phyloP scores from a whole-genome alignment of 2,113 vertebrate species.

The Collichthys lucidus region DNA sequence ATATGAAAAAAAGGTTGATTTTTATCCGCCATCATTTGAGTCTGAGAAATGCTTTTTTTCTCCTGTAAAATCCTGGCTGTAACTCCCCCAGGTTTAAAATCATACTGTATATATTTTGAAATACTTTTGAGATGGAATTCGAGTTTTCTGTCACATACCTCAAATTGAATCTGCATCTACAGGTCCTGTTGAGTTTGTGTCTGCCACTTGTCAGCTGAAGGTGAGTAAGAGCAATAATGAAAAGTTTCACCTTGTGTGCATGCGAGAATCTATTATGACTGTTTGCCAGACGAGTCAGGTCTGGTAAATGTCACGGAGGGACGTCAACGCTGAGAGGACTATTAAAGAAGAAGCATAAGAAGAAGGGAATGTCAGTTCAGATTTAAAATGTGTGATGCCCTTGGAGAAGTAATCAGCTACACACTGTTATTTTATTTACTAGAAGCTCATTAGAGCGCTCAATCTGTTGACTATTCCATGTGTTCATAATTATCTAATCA shows the following conservation, averaged over 20 bases:
- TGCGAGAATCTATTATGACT: constrained; percentile 9
- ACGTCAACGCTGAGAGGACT: neutral
- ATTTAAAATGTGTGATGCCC: constrained; percentile 9
- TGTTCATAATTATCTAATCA: constrained; percentile 56
- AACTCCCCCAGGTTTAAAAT: neutral
- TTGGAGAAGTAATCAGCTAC: constrained; percentile 14
- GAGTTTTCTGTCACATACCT: neutral
- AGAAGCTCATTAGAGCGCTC: constrained; percentile 40
- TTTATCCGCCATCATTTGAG: neutral
- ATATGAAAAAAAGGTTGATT: no score
- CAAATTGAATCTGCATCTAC: constrained; percentile 2
- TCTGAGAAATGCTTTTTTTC: neutral
- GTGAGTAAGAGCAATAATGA: constrained; percentile 35
- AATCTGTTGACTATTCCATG: constrained; percentile 39
- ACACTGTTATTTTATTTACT: constrained; percentile 43
- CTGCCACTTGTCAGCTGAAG: constrained; percentile 9
- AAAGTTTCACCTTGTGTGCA: neutral
- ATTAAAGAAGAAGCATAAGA: neutral
- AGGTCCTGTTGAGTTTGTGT: constrained; percentile 7
- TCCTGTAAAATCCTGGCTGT: neutral
- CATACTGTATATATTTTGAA: neutral
- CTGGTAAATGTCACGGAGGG: neutral
- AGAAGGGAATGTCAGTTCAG: neutral
- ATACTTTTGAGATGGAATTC: neutral
- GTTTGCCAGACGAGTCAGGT: neutral